Base-by-base conservation (phyloP, 2,113 vertebrate species). In the Thunnus maccoyii region DNA sequence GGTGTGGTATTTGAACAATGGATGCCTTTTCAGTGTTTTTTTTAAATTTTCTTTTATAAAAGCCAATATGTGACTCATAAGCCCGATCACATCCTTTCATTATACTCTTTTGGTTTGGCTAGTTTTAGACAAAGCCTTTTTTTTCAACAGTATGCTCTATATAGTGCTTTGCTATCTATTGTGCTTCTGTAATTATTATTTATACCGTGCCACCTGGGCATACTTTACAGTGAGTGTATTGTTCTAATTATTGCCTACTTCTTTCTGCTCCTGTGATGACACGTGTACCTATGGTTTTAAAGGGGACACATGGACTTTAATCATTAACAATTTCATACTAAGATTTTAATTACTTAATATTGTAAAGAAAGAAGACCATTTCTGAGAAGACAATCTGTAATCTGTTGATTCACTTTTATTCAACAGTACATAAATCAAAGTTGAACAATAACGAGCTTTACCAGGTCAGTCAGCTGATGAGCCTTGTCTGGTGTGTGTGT, bases 151-250 rank as follows among this genome's bases (percentile, higher is more conserved):
- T 36, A 1, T 36, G 36, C 36, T 9, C 36, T 36, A 8, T 36
- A 36, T 36, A 30, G 27, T 30, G 27, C 27, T 30, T 77, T 6
- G 41, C 72, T 73, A 51, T 47, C 41, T 67, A 32, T 36, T 36
- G 5, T 36, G 5, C 36, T 36, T 36, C 50, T 79, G 3, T 27
- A 18, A 61, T 72, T 52, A 50, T 63, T 72, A 70, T 78, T 72
- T 72, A 65, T 46, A 64, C 30, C 68, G 22, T 65, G 30, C 64
- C 65, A 72, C 58, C 73, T 69, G 76, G 58, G 27, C 51, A 78
- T 63, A 85, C 67, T 71, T 62, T 52, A 30, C 30, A 5, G 16
- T 20, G 3, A 58, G 6, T 65, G 7, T 48, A 65, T 52, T 79
- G 36, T 85, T 2, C 16, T 1, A 20, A 20, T 67, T 56, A 70